phyloP scores from a whole-genome alignment of 1,140 invertebrate species.

The Drosophila subobscura region DNA sequence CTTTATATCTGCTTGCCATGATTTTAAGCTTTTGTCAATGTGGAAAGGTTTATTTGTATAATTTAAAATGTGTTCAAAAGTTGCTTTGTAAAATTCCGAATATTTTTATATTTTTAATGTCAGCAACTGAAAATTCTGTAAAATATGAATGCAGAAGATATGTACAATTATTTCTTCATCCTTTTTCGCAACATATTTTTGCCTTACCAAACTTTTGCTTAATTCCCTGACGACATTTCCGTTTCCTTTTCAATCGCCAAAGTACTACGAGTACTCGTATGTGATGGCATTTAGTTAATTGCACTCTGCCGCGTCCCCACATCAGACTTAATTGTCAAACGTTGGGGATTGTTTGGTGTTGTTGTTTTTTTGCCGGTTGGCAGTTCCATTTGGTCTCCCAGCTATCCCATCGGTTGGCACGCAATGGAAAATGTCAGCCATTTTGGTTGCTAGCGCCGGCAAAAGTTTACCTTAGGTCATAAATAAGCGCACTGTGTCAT shows the following conservation, averaged over 20 bases:
- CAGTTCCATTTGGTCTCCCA: slow-evolving; percentile 27
- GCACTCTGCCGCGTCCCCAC: background rate
- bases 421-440: slow-evolving; percentile 45
- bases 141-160: no score
- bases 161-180: no score
- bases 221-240: no score
- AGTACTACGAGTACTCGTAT: no score
- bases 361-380: background rate
- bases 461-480: slow-evolving; percentile 64
- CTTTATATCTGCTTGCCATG: slow-evolving; percentile 1
- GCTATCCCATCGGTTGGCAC: slow-evolving; percentile 16
- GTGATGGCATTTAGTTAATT: no score
- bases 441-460: slow-evolving; percentile 49
- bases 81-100: no score
- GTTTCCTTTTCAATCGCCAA: no score
- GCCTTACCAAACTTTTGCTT: no score
- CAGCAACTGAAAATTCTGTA: no score
- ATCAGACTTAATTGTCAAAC: slow-evolving; percentile 43
- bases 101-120: no score
- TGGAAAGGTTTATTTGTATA: background rate
- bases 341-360: slow-evolving; percentile 21
- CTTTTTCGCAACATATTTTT: no score
- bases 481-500: slow-evolving; percentile 60
- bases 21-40: background rate
- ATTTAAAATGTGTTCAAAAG: no score